Base-by-base conservation (phyloP, 2,113 vertebrate genomes). In the Hemiscyllium ocellatum region DNA sequence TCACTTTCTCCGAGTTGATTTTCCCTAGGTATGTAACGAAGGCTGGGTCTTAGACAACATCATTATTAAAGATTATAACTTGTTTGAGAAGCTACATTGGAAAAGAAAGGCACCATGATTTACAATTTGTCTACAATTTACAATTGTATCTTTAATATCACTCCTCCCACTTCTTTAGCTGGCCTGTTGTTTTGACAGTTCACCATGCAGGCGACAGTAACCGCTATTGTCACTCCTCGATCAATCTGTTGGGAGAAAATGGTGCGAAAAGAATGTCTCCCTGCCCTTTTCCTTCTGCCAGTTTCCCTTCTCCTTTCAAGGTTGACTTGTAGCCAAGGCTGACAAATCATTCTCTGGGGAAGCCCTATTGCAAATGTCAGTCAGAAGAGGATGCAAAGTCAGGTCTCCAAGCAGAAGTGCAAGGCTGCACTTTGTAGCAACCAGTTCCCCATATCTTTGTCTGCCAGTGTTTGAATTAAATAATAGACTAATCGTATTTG, bases 301-400 rank as follows among this genome's bases (percentile, higher is more conserved):
- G 56, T 93, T 93, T 93, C 66, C 19, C 26, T 90, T 93, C 61
- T 93, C 61, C 61, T 61, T 93, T 93, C 61, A 93, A 93, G 65
- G 89, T 66, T 93, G 89, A 93, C 66, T 66, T 68, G 89, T 42
- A 17, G 89, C 61, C 89, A 93, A 66, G 89, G 65, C 33, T 66
- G 61, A 68, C 89, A 93, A 90, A 66, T 68, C 33, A 66, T 93
- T 66, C 89, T 93, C 89, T 66, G 89, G 61, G 89, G 89, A 93
- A 93, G 61, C 61, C 29, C 61, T 65, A 66, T 66, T 93, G 56
- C 61, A 93, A 93, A 93, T 93, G 89, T 93, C 89, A 93, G 89
- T 91, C 86, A 89, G 50, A 90, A 56, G 52, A 61, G 26, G 52
- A 61, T 33, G 26, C 87, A 90, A 80, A 83, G 87, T 61, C 89